These are phyloP conservation scores for Hirtodrosophila alboralis DNA, from an alignment of 2,888 invertebrate genomes.

Conservation along the genomic window DNA sequence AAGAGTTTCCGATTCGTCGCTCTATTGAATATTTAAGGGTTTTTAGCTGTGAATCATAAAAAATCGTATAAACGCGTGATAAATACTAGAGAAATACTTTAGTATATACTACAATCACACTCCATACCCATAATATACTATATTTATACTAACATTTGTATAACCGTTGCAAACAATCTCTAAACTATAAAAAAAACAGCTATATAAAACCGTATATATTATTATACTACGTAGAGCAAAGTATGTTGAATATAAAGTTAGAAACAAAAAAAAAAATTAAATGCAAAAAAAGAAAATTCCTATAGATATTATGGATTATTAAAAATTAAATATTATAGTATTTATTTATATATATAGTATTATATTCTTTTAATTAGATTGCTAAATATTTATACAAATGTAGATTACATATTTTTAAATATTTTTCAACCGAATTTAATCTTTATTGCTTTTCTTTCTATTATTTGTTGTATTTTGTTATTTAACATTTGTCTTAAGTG, in stretches of 20 bases:
- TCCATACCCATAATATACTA: constrained; percentile 3
- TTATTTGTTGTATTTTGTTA: too few relatives aligned
- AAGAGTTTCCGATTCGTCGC: constrained; percentile 48
- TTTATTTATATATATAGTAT: too few relatives aligned
- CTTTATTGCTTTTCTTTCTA: too few relatives aligned
- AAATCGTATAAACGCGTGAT: constrained; percentile 52
- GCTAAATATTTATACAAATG: too few relatives aligned
- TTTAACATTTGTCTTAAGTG: too few relatives aligned
- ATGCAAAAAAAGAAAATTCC: too few relatives aligned
- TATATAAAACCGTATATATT: constrained; percentile 6
- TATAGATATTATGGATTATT: too few relatives aligned
- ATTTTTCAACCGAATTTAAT: too few relatives aligned
- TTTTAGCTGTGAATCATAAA: constrained; percentile 30
- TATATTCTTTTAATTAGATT: too few relatives aligned
- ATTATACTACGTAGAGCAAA: too few relatives aligned
- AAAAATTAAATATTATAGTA: too few relatives aligned
- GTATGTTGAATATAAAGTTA: not conserved
- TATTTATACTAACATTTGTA: not conserved
- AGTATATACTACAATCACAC: constrained; percentile 6
- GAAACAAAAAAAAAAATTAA: not conserved
- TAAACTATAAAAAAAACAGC: constrained; percentile 23
- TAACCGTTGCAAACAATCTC: constrained; percentile 27
- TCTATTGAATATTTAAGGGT: constrained; percentile 38
- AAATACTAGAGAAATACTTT: constrained; percentile 16
- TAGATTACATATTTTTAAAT: too few relatives aligned